These are phyloP conservation scores for Grantiella picta DNA, from an alignment of 2,113 vertebrate species.

Conservation along the genomic window DNA sequence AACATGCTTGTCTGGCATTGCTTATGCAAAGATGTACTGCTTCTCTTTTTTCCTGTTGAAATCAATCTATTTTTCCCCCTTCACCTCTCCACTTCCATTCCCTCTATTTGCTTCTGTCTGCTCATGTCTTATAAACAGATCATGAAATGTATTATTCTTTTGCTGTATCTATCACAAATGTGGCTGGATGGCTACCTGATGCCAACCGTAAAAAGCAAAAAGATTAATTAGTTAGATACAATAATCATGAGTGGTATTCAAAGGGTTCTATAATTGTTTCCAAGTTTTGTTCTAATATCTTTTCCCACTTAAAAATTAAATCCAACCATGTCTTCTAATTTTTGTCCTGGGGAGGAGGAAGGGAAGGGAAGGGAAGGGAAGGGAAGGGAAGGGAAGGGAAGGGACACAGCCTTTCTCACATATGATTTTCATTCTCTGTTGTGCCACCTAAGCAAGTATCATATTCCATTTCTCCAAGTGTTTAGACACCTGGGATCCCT, in stretches of 20 bases:
- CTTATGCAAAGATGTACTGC: not conserved
- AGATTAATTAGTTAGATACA: not conserved
- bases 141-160: not conserved
- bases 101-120: not conserved
- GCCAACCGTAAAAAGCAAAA: not conserved
- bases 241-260: not conserved
- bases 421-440: not conserved
- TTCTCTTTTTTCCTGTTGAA: not conserved
- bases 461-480: not conserved
- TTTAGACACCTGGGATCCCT: not conserved
- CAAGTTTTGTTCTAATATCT: not conserved
- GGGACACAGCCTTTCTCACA: rapidly evolving
- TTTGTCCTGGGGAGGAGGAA: not conserved
- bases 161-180: not conserved
- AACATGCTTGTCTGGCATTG: not conserved
- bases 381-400: not conserved
- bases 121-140: not conserved
- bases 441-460: not conserved
- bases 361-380: rapidly evolving
- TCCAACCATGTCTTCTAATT: not conserved
- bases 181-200: not conserved
- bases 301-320: not conserved
- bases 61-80: not conserved
- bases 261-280: not conserved
- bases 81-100: not conserved